A percentile compares a stretch with the other conserved stretches of the same genome.
phyloP scores from a whole-genome alignment of 92 coral and sea anemone genomes.

The Actinernus sp. region DNA sequence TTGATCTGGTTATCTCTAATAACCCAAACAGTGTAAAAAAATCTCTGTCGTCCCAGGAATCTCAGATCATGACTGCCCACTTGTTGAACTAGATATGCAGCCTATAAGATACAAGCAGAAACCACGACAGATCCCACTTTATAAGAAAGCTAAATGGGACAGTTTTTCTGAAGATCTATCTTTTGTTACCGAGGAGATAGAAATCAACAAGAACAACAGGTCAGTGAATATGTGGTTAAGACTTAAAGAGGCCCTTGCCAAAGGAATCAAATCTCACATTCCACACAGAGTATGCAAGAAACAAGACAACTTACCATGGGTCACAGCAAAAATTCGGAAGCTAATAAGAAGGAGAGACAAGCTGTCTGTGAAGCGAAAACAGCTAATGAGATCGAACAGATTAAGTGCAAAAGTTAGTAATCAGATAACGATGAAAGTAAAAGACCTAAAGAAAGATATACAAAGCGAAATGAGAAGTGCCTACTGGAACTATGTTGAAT shows the following conservation, averaged over 20 bases:
- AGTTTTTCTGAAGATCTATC: too few relatives aligned
- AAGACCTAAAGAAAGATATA: slow-evolving; percentile 7
- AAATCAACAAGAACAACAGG: slow-evolving; percentile 8
- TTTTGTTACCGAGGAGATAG: too few relatives aligned
- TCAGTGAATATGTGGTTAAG: slow-evolving; percentile 41
- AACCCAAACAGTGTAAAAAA: not conserved
- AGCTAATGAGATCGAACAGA: not conserved
- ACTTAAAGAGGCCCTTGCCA: slow-evolving; percentile 13
- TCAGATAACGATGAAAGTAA: slow-evolving; percentile 6
- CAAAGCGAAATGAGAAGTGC: slow-evolving; percentile 27
- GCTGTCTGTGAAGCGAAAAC: slow-evolving; percentile 25
- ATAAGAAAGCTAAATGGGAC: not conserved
- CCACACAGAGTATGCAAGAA: slow-evolving; percentile 25
- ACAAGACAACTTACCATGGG: slow-evolving; percentile 33
- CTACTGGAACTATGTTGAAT: slow-evolving; percentile 45
- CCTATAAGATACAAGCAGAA: not conserved
- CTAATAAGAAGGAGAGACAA: slow-evolving; percentile 31
- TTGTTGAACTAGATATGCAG: not conserved
- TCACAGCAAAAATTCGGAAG: slow-evolving; percentile 25
- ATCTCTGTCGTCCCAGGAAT: not conserved
- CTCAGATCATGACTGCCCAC: not conserved
- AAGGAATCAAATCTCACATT: slow-evolving; percentile 13
- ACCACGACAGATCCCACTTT: not conserved
- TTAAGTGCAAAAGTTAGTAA: not conserved
- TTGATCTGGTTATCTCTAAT: not conserved